Percentiles rank a stretch among this genome's conserved stretches.
These are phyloP conservation scores for Popillia japonica DNA, from an alignment of 1,140 invertebrate species.

Conservation along the genomic window DNA sequence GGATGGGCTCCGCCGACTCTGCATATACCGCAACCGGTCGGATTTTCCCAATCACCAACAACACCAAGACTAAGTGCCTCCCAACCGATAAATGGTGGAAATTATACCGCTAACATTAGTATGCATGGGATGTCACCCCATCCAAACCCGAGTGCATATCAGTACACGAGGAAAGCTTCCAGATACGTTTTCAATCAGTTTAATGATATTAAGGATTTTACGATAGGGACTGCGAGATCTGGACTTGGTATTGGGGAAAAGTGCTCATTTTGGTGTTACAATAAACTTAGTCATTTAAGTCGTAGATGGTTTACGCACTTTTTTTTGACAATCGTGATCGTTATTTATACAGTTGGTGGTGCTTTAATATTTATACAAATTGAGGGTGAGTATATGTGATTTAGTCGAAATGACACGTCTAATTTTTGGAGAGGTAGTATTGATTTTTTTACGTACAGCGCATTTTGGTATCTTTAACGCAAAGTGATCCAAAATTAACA, in stretches of 20 bases:
- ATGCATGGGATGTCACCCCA: conserved; percentile 37
- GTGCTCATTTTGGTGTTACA: conserved; percentile 79
- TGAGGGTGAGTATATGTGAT: conserved; percentile 75
- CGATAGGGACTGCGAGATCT: conserved; percentile 73
- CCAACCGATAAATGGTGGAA: not conserved
- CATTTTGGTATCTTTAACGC: too few species aligned
- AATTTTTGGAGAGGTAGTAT: too few species aligned
- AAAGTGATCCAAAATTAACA: too few species aligned
- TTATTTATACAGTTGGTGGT: conserved; percentile 79
- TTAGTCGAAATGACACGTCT: too few species aligned
- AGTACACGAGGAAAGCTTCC: conserved; percentile 72
- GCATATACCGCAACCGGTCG: conserved; percentile 42
- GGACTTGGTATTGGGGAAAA: conserved; percentile 84
- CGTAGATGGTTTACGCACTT: conserved; percentile 89
- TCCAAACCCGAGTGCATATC: conserved; percentile 40
- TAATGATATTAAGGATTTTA: conserved; percentile 66
- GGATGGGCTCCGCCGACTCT: conserved; percentile 46
- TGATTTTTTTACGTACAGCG: too few species aligned
- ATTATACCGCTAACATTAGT: conserved; percentile 40
- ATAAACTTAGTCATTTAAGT: conserved; percentile 78
- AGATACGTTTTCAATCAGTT: conserved; percentile 78
- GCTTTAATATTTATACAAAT: conserved; percentile 78
- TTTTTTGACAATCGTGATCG: conserved; percentile 79
- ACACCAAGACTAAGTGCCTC: not conserved
- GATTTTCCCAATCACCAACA: conserved; percentile 8